Percentiles rank a stretch among this genome's conserved stretches.
Conservation (phyloP, 2,113 vertebrate genomes). For the Vicugna pacos region DNA sequence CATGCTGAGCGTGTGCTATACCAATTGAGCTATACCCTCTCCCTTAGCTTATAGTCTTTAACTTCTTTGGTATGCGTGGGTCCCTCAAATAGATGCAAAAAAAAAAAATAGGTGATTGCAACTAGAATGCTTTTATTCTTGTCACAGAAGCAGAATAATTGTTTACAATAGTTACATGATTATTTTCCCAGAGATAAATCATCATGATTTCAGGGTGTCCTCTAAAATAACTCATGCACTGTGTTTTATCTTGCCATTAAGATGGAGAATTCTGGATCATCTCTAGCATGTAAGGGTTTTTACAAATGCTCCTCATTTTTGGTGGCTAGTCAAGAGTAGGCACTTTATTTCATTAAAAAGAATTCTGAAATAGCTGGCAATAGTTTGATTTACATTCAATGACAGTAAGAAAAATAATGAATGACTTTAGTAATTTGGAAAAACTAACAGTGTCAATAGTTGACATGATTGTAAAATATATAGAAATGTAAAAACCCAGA, state of each 20-base stretch:
- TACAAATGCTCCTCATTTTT: background rate
- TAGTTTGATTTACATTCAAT: background rate
- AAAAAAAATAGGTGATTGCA: background rate
- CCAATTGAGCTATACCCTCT: too few relatives aligned
- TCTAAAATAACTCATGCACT: background rate
- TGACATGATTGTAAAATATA: background rate
- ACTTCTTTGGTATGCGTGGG: background rate
- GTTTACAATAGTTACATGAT: background rate
- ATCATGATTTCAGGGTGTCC: background rate
- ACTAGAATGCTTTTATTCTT: background rate
- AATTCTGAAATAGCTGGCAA: background rate
- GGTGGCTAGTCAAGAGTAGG: background rate
- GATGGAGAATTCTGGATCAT: background rate
- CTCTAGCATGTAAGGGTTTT: background rate
- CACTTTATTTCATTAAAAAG: background rate
- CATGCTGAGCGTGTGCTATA: too few relatives aligned
- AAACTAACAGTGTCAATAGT: background rate
- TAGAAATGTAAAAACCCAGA: background rate
- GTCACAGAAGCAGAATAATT: background rate
- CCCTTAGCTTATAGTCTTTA: background rate
- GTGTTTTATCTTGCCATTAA: background rate
- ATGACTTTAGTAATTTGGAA: background rate
- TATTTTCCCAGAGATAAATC: background rate
- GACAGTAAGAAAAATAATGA: background rate
- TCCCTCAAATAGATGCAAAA: background rate